A percentile compares a stretch with the other conserved stretches of the same genome.
phyloP scores from a whole-genome alignment of 2,113 vertebrate species.

The Tylochromis polylepis region DNA sequence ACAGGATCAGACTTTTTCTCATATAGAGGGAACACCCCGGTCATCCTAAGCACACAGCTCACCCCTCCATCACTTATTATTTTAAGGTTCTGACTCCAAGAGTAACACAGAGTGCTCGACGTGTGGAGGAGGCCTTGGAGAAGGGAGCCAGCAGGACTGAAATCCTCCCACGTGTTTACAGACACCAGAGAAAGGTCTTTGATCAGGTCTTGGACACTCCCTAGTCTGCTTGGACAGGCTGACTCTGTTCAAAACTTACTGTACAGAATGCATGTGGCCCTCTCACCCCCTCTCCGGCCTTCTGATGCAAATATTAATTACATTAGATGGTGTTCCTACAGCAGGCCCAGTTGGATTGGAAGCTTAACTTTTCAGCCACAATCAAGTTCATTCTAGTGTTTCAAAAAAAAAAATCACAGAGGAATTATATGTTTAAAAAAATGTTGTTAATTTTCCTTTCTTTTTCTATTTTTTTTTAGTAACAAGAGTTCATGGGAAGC shows the following conservation, averaged over 20 bases:
- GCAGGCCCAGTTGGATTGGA: neutral
- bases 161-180: conserved; percentile 53
- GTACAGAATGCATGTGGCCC: neutral
- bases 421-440: neutral
- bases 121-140: conserved; percentile 38
- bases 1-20: conserved; percentile 2
- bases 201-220: conserved; percentile 43
- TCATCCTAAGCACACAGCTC: conserved; percentile 32
- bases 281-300: neutral
- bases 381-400: neutral
- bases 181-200: conserved; percentile 43
- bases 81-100: conserved; percentile 39
- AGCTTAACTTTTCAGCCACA: neutral
- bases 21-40: conserved; percentile 28
- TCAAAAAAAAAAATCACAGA: neutral
- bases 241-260: neutral
- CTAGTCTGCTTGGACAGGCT: conserved; percentile 1
- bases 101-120: conserved; percentile 36
- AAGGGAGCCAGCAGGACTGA: conserved; percentile 19
- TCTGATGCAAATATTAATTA: neutral
- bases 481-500: neutral
- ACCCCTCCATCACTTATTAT: conserved; percentile 38
- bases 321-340: neutral
- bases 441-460: neutral
- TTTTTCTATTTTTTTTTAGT: neutral